Evolutionary conservation across 2,113 vertebrate species (phyloP).

Genomic region (Asarcornis scutulata): DNA sequence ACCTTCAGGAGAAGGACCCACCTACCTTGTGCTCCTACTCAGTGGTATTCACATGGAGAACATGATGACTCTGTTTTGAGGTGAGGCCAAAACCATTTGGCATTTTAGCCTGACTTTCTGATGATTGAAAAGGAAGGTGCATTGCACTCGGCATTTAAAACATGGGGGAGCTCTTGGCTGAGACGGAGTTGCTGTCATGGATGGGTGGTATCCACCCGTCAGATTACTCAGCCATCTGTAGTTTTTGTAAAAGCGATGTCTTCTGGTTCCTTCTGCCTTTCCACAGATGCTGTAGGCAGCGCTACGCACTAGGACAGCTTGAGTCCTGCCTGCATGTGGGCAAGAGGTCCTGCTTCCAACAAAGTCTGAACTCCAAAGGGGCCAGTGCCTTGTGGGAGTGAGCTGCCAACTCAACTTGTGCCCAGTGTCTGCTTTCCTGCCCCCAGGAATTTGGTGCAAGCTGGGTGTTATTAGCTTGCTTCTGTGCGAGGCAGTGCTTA

Average conservation of each 20-base stretch:
- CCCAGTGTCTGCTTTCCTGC: neutral
- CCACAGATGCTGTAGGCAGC: neutral
- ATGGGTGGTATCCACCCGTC: neutral
- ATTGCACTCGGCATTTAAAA: neutral
- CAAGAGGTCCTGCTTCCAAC: neutral
- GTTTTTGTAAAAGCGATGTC: neutral
- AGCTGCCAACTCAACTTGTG: rapidly evolving
- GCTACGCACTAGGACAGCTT: neutral
- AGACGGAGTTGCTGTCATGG: neutral
- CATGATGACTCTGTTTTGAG: neutral
- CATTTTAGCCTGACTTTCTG: neutral
- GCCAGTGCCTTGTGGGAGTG: rapidly evolving
- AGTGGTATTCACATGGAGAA: neutral
- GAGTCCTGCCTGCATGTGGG: neutral
- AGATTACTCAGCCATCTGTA: neutral
- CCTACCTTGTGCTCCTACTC: neutral
- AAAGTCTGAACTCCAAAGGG: neutral
- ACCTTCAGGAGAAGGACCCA: neutral
- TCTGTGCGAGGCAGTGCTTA: rapidly evolving
- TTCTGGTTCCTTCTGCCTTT: neutral
- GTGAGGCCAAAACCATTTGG: neutral
- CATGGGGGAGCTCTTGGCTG: neutral
- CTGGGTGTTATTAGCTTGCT: neutral
- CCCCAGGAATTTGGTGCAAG: neutral
- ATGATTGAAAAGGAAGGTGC: neutral